Percentiles rank a stretch among this genome's conserved stretches.
These are phyloP conservation scores for Hedya salicella DNA, from an alignment of 2,888 invertebrate species.

Conservation along the genomic window DNA sequence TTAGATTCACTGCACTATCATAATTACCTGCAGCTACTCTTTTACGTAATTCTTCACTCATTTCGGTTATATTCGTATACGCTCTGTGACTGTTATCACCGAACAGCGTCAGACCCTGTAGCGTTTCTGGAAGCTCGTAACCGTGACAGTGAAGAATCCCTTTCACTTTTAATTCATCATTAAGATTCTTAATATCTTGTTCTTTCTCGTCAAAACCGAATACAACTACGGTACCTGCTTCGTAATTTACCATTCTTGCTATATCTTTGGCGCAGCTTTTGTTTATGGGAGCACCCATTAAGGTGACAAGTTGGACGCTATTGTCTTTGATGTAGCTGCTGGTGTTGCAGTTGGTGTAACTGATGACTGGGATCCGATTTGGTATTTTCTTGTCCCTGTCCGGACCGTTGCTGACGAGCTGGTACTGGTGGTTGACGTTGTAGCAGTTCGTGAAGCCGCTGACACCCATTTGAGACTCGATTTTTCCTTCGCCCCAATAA, in stretches of 20 bases:
- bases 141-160: conserved; percentile 49
- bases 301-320: conserved; percentile 55
- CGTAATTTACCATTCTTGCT: conserved; percentile 56
- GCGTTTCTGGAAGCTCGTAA: conserved; percentile 48
- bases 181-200: conserved; percentile 52
- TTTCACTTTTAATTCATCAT: conserved; percentile 48
- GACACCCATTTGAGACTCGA: conserved; percentile 44
- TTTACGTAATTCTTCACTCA: conserved; percentile 50
- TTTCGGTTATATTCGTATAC: conserved; percentile 50
- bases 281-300: conserved; percentile 62
- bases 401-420: conserved; percentile 59
- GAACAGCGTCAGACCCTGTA: conserved; percentile 52
- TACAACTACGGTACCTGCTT: conserved; percentile 55
- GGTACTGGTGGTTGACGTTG: conserved; percentile 59
- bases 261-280: conserved; percentile 59
- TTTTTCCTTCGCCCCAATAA: conserved; percentile 65
- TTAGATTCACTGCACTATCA: conserved; percentile 51
- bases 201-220: conserved; percentile 53
- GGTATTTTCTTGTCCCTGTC: conserved; percentile 59
- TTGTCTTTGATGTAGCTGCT: conserved; percentile 57
- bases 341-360: conserved; percentile 57
- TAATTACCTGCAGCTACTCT: conserved; percentile 47
- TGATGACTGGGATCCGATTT: conserved; percentile 59
- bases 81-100: conserved; percentile 47
- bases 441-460: conserved; percentile 59